phyloP scores from a whole-genome alignment of 2,797 vertebrate species.

The Galagoides demidoff region DNA sequence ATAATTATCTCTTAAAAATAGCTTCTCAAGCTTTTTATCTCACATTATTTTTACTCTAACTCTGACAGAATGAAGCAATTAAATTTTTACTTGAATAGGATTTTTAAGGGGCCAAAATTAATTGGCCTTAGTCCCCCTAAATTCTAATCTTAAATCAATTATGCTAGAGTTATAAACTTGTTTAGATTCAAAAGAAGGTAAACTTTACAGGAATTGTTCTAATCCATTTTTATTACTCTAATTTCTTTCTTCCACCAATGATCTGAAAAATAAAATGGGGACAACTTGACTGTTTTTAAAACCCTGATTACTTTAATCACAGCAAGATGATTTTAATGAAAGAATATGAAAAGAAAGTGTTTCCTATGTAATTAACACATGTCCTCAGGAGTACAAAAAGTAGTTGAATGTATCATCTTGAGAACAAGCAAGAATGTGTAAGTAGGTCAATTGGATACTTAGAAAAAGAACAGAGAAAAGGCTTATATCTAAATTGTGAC shows the following conservation, averaged over 20 bases:
- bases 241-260: constrained; percentile 60
- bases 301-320: constrained; percentile 71
- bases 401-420: constrained; percentile 56
- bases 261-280: constrained; percentile 77
- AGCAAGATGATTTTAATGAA: constrained; percentile 73
- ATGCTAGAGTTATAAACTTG: neutral
- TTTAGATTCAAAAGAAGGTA: constrained; percentile 51
- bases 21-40: constrained; percentile 15
- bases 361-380: constrained; percentile 68
- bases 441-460: constrained; percentile 63
- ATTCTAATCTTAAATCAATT: constrained; percentile 6
- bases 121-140: constrained; percentile 44
- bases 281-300: constrained; percentile 59
- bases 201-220: constrained; percentile 52
- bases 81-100: constrained; percentile 49
- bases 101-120: constrained; percentile 51
- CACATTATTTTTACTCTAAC: constrained; percentile 30
- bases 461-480: constrained; percentile 10
- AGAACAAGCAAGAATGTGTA: constrained; percentile 49
- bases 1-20: constrained; percentile 65
- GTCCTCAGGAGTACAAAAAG: constrained; percentile 69
- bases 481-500: neutral
- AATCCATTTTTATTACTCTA: constrained; percentile 55
- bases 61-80: constrained; percentile 30
- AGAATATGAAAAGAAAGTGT: constrained; percentile 65